A percentile compares a stretch with the other conserved stretches of the same genome.
These are phyloP conservation scores for Chiroxiphia lanceolata DNA, from an alignment of 2,797 vertebrate genomes.

Conservation along the genomic window DNA sequence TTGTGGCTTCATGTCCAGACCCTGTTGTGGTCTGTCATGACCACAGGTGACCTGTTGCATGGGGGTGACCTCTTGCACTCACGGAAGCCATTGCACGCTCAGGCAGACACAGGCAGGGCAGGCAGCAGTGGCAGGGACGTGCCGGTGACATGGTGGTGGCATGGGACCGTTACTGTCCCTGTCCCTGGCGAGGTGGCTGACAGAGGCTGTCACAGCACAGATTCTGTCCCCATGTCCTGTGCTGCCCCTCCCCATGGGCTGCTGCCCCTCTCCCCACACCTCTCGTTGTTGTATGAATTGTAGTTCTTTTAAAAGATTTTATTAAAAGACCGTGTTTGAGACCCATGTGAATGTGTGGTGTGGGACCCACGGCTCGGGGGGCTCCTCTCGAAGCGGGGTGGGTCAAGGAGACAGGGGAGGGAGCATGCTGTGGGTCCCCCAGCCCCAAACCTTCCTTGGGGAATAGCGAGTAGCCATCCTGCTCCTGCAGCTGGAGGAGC, in stretches of 20 bases:
- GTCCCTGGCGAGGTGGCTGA: fast-evolving
- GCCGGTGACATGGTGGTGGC: neutral
- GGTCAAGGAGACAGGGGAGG: neutral
- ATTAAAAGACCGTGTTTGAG: constrained; percentile 70
- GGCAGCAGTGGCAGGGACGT: neutral
- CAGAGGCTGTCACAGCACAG: neutral
- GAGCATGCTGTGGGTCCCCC: neutral
- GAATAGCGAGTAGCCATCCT: neutral
- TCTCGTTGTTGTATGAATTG: constrained; percentile 16
- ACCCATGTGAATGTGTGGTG: constrained; percentile 19
- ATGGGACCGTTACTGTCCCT: fast-evolving
- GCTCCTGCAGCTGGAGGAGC: neutral
- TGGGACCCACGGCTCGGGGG: neutral
- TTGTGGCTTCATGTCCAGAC: neutral
- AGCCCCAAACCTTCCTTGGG: neutral
- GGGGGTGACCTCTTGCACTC: neutral
- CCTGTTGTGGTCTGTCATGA: neutral
- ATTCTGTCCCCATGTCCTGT: neutral
- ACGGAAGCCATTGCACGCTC: neutral
- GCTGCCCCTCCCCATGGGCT: neutral
- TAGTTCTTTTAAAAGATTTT: constrained; percentile 66
- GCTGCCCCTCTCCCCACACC: neutral
- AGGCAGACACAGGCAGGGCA: neutral
- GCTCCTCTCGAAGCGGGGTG: fast-evolving
- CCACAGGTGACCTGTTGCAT: neutral